Conservation (phyloP, 2,888 invertebrate species). For the Tanypteryx hageni region DNA sequence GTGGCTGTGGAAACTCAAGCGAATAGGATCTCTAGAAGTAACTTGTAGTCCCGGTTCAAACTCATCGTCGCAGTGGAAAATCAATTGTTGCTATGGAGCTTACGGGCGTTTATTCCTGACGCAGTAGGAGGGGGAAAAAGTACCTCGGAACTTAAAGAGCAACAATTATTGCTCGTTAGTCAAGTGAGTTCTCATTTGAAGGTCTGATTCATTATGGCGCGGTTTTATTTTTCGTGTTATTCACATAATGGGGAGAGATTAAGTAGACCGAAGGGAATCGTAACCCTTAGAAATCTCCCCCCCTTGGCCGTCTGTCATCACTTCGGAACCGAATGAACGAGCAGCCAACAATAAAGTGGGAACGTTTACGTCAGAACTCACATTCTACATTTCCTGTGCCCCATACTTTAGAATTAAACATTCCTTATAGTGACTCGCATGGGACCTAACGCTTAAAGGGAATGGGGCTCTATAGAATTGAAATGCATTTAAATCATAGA, state of each 20-base stretch:
- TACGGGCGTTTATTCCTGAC: background rate
- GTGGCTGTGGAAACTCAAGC: background rate
- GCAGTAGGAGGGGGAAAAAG: background rate
- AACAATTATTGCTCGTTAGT: background rate
- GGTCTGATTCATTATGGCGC: background rate
- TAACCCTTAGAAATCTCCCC: background rate
- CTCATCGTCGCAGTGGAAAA: background rate
- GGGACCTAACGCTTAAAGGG: background rate
- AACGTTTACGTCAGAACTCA: background rate
- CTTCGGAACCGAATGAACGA: background rate
- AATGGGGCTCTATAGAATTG: background rate
- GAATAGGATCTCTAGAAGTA: background rate
- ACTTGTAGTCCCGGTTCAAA: background rate
- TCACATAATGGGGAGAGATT: slow-evolving; percentile 12
- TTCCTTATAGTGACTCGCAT: background rate
- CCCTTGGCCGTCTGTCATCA: background rate
- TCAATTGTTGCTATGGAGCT: background rate
- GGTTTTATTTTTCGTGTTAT: slow-evolving; percentile 11
- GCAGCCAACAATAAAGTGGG: background rate
- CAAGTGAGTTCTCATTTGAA: background rate
- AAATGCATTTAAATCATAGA: no score
- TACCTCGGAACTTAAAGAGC: background rate
- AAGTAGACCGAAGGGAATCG: background rate
- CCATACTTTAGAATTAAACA: background rate
- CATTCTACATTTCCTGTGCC: background rate